Conservation (phyloP, 2,888 invertebrate species). For the Cheilosia grossa region DNA sequence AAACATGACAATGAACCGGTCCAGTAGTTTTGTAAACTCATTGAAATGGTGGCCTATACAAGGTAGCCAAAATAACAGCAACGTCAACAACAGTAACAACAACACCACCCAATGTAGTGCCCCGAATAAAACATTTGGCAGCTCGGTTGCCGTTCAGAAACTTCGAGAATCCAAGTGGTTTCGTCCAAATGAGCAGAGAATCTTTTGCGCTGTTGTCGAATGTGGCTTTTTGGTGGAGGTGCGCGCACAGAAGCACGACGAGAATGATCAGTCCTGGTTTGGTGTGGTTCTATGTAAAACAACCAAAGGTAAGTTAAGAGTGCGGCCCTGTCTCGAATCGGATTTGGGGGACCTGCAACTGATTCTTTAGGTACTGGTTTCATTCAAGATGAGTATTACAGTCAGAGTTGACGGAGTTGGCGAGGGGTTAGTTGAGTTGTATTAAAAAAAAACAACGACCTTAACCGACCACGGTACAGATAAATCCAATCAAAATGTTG, state of each 20-base stretch:
- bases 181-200: conserved; percentile 87
- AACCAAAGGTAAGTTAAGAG: conserved; percentile 86
- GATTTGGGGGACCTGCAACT: neutral
- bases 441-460: neutral
- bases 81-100: conserved; percentile 50
- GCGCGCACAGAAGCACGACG: conserved; percentile 83
- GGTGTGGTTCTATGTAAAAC: conserved; percentile 89
- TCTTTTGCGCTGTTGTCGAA: conserved; percentile 89
- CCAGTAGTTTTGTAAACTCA: conserved; percentile 82
- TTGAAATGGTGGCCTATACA: conserved; percentile 83
- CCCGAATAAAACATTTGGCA: conserved; percentile 84
- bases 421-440: neutral
- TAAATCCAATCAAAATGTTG: conserved; percentile 32
- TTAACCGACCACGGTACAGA: neutral
- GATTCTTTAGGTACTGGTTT: neutral
- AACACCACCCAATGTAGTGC: conserved; percentile 83
- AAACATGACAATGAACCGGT: conserved; percentile 80
- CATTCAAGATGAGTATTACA: neutral
- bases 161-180: conserved; percentile 91
- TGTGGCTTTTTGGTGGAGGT: conserved; percentile 89
- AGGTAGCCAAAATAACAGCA: conserved; percentile 77
- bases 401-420: neutral
- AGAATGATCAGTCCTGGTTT: conserved; percentile 84
- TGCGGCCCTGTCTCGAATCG: neutral
- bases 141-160: conserved; percentile 88